Conservation (phyloP, 2,113 vertebrate genomes). For the Camelus bactrianus region DNA sequence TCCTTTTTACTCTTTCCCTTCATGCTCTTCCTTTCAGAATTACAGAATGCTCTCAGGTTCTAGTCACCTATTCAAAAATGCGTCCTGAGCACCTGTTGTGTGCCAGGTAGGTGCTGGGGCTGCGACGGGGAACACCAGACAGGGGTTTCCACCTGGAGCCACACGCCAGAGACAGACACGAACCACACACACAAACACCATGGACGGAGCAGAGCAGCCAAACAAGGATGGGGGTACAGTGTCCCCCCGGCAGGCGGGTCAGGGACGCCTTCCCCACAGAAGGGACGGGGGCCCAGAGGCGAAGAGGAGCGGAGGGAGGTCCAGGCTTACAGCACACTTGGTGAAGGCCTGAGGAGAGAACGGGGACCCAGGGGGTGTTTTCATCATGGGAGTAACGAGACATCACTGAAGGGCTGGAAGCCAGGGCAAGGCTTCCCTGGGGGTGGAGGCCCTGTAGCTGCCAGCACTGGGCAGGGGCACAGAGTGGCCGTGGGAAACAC, state of each 20-base stretch:
- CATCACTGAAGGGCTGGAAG: not conserved
- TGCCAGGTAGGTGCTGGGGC: not conserved
- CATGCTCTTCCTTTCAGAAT: not conserved
- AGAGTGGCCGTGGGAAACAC: not conserved
- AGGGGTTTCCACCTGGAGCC: not conserved
- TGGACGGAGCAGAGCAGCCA: accelerated
- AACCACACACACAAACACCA: accelerated
- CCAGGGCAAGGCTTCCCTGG: not conserved
- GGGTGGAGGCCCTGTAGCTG: not conserved
- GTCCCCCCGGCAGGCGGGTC: no score
- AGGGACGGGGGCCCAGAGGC: not conserved
- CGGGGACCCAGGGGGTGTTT: accelerated
- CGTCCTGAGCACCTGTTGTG: not conserved
- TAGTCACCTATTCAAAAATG: not conserved
- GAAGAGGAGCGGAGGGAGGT: not conserved
- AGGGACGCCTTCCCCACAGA: not conserved
- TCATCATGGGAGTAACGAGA: accelerated
- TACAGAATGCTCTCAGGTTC: not conserved
- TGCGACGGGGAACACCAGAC: accelerated
- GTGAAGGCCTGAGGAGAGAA: not conserved
- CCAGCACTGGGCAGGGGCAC: not conserved
- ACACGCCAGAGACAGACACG: not conserved
- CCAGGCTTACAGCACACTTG: accelerated
- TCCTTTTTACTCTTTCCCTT: not conserved
- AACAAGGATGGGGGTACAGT: accelerated